These are phyloP conservation scores for Hylaea fasciaria DNA, from an alignment of 2,888 invertebrate species.

Conservation along the genomic window DNA sequence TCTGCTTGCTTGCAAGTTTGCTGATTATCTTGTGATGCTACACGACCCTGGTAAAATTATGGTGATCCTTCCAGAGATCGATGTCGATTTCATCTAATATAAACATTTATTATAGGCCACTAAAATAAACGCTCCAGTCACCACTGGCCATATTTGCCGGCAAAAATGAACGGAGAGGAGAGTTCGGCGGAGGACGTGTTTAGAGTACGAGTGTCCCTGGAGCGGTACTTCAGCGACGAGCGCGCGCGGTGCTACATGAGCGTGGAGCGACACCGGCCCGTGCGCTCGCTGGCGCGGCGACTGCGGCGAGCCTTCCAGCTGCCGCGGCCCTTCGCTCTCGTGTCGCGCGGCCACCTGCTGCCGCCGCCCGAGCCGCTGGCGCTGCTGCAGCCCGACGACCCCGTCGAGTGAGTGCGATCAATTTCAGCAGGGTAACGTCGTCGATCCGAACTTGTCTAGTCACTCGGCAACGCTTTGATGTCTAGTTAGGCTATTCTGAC, in stretches of 20 bases:
- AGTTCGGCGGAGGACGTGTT: conserved; percentile 37
- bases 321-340: conserved; percentile 48
- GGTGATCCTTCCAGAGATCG: no score
- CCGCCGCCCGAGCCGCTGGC: conserved; percentile 66
- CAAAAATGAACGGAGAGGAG: conserved; percentile 2
- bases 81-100: no score
- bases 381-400: conserved; percentile 59
- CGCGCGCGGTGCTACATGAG: conserved; percentile 52
- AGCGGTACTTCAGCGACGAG: conserved; percentile 58
- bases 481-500: no score
- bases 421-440: no score
- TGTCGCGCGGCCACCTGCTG: conserved; percentile 60
- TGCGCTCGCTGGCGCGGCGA: conserved; percentile 60
- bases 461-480: no score
- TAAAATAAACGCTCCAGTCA: no score
- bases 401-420: conserved; percentile 60
- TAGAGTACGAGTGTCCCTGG: conserved; percentile 60
- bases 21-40: no score
- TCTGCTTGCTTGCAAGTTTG: no score
- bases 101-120: no score
- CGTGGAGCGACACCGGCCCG: conserved; percentile 46
- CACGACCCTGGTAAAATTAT: no score
- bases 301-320: conserved; percentile 55
- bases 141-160: no score
- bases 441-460: no score